These are phyloP conservation scores for Cyanocitta stelleri DNA, from an alignment of 2,113 vertebrate genomes.

Conservation along the genomic window DNA sequence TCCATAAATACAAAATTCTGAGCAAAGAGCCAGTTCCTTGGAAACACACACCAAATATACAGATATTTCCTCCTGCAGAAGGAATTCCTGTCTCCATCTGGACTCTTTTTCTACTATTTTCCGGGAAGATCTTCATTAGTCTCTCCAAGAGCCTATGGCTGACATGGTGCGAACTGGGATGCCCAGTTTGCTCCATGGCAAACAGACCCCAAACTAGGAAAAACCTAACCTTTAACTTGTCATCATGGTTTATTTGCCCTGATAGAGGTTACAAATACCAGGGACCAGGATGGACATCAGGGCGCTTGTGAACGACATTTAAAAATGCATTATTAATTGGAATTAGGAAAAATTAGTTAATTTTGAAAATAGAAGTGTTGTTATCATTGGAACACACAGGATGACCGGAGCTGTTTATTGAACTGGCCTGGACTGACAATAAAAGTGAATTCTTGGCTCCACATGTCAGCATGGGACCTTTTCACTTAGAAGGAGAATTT, in stretches of 20 bases:
- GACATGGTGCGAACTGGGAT: background rate
- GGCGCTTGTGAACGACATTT: background rate
- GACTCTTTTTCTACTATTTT: background rate
- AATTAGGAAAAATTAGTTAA: background rate
- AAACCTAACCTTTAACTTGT: background rate
- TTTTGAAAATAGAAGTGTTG: background rate
- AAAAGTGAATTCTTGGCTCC: background rate
- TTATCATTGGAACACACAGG: background rate
- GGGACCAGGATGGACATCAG: background rate
- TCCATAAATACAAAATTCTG: background rate
- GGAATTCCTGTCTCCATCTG: background rate
- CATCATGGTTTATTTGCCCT: background rate
- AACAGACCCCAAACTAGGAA: background rate
- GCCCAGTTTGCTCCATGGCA: background rate
- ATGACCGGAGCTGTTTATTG: accelerated
- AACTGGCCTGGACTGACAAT: background rate
- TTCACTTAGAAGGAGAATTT: background rate
- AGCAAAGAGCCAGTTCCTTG: background rate
- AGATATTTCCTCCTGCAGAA: background rate
- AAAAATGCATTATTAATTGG: background rate
- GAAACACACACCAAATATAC: background rate
- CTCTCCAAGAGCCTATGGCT: background rate
- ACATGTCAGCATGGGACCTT: background rate
- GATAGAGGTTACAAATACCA: background rate
- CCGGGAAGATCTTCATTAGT: background rate